Percentiles rank a stretch among this genome's conserved stretches.
These are phyloP conservation scores for Micrasema minimum DNA, from an alignment of 1,140 invertebrate species.

Conservation along the genomic window DNA sequence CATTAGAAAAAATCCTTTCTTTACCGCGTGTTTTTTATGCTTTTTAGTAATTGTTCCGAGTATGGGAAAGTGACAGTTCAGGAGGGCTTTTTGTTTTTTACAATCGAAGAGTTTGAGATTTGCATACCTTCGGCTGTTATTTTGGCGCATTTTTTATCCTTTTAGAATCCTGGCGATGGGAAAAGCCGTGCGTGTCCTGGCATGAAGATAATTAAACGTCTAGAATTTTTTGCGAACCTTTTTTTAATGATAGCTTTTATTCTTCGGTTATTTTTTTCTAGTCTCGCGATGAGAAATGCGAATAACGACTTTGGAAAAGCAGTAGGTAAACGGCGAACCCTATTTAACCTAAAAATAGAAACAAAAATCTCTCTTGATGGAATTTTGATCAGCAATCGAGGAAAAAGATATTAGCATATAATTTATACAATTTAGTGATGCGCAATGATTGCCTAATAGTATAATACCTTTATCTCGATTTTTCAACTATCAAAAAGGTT, in stretches of 20 bases:
- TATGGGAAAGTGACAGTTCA: constrained; percentile 46
- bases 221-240: constrained; percentile 17
- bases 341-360: constrained; percentile 21
- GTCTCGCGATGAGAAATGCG: constrained; percentile 18
- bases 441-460: too few relatives aligned
- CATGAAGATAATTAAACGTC: constrained; percentile 39
- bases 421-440: too few relatives aligned
- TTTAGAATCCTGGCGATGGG: constrained; percentile 35
- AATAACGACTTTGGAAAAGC: constrained; percentile 8
- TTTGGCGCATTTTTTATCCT: constrained; percentile 33
- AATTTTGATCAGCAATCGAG: constrained; percentile 2
- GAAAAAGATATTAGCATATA: background rate
- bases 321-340: background rate
- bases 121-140: constrained; percentile 40
- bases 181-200: constrained; percentile 45
- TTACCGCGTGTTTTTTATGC: constrained; percentile 38
- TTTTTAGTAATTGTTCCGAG: constrained; percentile 29
- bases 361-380: constrained; percentile 15
- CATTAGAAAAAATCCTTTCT: constrained; percentile 37
- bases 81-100: constrained; percentile 44
- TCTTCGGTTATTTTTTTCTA: background rate
- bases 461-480: too few relatives aligned
- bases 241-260: constrained; percentile 30
- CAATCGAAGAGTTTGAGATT: constrained; percentile 31
- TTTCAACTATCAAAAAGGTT: too few relatives aligned